phyloP scores from a whole-genome alignment of 2,797 vertebrate species.

The Percopsis omiscomaycus region DNA sequence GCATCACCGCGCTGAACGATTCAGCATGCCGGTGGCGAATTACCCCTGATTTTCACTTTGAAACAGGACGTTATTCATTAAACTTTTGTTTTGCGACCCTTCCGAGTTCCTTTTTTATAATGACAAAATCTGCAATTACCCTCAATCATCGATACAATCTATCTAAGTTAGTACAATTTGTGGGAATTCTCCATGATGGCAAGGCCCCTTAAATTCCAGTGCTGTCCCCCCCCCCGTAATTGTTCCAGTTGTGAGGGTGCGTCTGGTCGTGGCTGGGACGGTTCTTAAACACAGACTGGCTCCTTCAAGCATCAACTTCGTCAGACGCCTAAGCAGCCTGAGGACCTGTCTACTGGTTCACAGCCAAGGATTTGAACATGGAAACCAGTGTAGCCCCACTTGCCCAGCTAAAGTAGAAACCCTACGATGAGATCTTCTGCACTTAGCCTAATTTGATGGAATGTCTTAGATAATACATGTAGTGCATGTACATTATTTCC shows the following conservation, averaged over 20 bases:
- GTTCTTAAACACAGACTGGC: slow-evolving; percentile 62
- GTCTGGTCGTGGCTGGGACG: slow-evolving; percentile 54
- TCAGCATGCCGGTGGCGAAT: slow-evolving; percentile 29
- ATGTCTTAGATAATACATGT: background rate
- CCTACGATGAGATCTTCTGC: slow-evolving; percentile 1
- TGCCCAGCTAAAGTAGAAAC: slow-evolving; percentile 21
- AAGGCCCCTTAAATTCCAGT: slow-evolving; percentile 32
- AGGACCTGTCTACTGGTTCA: slow-evolving; percentile 58
- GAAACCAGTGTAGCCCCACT: slow-evolving; percentile 23
- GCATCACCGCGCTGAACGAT: slow-evolving; percentile 30
- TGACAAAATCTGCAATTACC: slow-evolving; percentile 40
- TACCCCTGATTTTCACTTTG: slow-evolving; percentile 34
- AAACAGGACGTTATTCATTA: slow-evolving; percentile 50
- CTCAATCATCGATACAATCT: slow-evolving; percentile 42
- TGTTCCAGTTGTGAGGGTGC: slow-evolving; percentile 59
- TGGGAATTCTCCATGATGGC: slow-evolving; percentile 43
- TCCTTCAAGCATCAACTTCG: slow-evolving; percentile 72
- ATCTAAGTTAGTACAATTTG: slow-evolving; percentile 14
- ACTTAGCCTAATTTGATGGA: slow-evolving; percentile 7
- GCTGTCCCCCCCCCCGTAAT: slow-evolving; percentile 22
- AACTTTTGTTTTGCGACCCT: slow-evolving; percentile 25
- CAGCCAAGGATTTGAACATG: slow-evolving; percentile 26
- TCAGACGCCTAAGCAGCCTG: slow-evolving; percentile 67
- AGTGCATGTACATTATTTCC: slow-evolving; percentile 11
- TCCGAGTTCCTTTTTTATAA: slow-evolving; percentile 33